Base-by-base conservation (phyloP, 2,888 invertebrate species). In the Panzeria rudis region DNA sequence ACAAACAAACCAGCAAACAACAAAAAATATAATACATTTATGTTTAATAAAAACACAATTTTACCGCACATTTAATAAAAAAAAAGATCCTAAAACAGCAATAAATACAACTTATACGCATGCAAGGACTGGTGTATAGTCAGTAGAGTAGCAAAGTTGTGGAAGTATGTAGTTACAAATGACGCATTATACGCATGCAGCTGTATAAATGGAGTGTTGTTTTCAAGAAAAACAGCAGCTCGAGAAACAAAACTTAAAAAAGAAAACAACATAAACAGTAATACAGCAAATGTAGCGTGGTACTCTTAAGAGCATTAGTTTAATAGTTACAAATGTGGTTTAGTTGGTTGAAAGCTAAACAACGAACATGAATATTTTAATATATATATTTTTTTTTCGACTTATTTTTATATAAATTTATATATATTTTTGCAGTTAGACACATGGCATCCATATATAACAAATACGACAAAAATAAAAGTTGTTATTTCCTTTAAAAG, bases 401-500 rank as follows among this genome's bases (percentile, higher is more conserved):
- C 13, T 50, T 17, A 3, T 7, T 23, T 52, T 29, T 20, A 25
- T 47, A 44, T 35, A 44, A 35, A 7, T 47, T 47, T 47, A 41
- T 47, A 25, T 73, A 41, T 66, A 72, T 68, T 76, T 72, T 50
- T 72, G 69, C 64, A 50, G 82, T 83, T 83, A 77, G 82, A 82
- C 77, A 68, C 61, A 81, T 73, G 73, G 69, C 69, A 78, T 66
- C 81, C 85, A 77, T 78, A 82, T 82, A 78, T 77, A 78, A 85
- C 56, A 69, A 47, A 81, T 73, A 73, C 56, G 84, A 85, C 85
- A 82, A 85, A 82, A 85, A 77, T 76, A 86, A 86, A 87, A 86
- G 87, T 86, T 84, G 87, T 86, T 78, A 86, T 87, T 87, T 86
- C 87, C 87, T 86, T 87, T 87, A 86, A 84, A 79, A 87, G 86